Percentiles rank a stretch among this genome's conserved stretches.
Conservation (phyloP, 2,113 vertebrate species). For the Vanacampus margaritifer region DNA sequence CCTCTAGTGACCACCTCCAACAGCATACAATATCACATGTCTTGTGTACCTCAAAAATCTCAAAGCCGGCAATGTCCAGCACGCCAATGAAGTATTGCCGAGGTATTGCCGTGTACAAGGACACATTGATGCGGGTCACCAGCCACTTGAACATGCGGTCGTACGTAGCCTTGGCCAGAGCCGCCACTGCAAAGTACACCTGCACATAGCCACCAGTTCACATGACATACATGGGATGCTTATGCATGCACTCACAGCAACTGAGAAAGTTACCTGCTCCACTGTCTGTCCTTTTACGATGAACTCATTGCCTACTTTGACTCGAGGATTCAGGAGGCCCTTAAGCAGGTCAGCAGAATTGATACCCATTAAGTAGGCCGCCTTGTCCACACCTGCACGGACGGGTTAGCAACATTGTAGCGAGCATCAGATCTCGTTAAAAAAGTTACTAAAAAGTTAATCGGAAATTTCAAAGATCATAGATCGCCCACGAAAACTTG, state of each 20-base stretch:
- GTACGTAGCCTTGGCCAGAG: slow-evolving; percentile 91
- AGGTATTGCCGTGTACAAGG: slow-evolving; percentile 86
- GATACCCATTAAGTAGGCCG: slow-evolving; percentile 94
- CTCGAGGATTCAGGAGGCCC: slow-evolving; percentile 87
- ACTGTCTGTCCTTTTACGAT: slow-evolving; percentile 94
- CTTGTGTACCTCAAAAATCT: slow-evolving; percentile 86
- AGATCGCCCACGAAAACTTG: too few relatives aligned
- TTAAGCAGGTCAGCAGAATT: slow-evolving; percentile 93
- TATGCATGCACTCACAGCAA: background rate
- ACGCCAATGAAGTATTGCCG: slow-evolving; percentile 96
- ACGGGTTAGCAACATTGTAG: background rate
- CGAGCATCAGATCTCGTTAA: background rate
- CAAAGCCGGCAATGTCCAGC: slow-evolving; percentile 93
- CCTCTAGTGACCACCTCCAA: too few relatives aligned
- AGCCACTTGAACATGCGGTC: slow-evolving; percentile 95
- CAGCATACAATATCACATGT: background rate
- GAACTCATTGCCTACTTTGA: slow-evolving; percentile 91
- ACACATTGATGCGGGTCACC: slow-evolving; percentile 89
- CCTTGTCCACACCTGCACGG: slow-evolving; percentile 85
- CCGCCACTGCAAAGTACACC: slow-evolving; percentile 88
- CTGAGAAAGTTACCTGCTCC: slow-evolving; percentile 77
- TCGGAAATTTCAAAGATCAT: background rate
- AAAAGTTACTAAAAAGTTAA: background rate
- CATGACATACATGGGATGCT: background rate
- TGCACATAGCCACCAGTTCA: slow-evolving; percentile 41